Evolutionary conservation across 2,888 invertebrate genomes (phyloP).

Genomic region (Tuta absoluta): DNA sequence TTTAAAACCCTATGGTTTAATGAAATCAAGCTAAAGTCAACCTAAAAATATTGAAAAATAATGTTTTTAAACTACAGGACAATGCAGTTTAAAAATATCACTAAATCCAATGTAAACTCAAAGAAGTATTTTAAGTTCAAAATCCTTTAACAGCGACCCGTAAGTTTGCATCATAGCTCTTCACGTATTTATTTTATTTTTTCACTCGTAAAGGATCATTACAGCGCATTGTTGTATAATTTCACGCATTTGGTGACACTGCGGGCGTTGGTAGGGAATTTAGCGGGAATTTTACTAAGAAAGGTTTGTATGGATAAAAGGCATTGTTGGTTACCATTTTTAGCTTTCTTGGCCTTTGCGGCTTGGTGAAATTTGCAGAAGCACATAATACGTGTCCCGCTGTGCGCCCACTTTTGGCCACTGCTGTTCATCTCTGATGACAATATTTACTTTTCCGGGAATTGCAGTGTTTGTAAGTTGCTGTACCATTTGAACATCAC

Average conservation of each 20-base stretch:
- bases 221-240: constrained; percentile 73
- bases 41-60: neutral
- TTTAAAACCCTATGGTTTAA: neutral
- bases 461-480: constrained; percentile 1
- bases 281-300: constrained; percentile 61
- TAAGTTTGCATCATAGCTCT: constrained; percentile 42
- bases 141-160: constrained; percentile 34
- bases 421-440: constrained; percentile 26
- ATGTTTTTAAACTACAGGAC: constrained; percentile 33
- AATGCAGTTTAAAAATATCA: constrained; percentile 28
- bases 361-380: constrained; percentile 29
- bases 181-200: constrained; percentile 69
- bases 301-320: constrained; percentile 55
- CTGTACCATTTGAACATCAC: neutral
- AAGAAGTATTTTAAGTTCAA: constrained; percentile 38
- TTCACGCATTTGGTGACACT: constrained; percentile 78
- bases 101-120: neutral
- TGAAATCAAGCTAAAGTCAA: neutral
- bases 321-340: constrained; percentile 46
- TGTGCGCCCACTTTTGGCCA: constrained; percentile 22
- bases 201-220: constrained; percentile 75
- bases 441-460: constrained; percentile 27
- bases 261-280: constrained; percentile 68
- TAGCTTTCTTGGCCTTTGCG: constrained; percentile 37
- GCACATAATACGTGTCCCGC: constrained; percentile 30